These are phyloP conservation scores for Boloria euphrosyne DNA, from an alignment of 2,888 invertebrate species.

Conservation along the genomic window DNA sequence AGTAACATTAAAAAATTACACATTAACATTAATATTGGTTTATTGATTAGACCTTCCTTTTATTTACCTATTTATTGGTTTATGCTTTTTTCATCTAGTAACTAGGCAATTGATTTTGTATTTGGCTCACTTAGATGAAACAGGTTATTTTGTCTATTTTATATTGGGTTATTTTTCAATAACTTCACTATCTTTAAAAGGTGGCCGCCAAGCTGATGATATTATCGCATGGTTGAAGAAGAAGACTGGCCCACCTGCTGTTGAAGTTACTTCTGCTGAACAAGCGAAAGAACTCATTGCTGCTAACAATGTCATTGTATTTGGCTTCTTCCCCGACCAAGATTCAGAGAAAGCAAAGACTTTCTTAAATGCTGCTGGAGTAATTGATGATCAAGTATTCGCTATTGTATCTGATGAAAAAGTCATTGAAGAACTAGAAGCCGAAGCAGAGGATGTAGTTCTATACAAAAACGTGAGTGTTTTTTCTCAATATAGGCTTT, in stretches of 20 bases:
- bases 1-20: too few species aligned
- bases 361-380: slow-evolving; percentile 90
- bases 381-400: slow-evolving; percentile 94
- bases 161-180: too few species aligned
- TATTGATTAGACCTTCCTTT: too few species aligned
- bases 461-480: slow-evolving; percentile 93
- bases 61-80: too few species aligned
- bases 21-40: too few species aligned
- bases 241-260: slow-evolving; percentile 98
- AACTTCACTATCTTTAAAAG: slow-evolving; percentile 59
- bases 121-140: too few species aligned
- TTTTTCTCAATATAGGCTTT: not conserved
- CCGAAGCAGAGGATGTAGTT: slow-evolving; percentile 89
- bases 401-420: slow-evolving; percentile 91
- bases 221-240: slow-evolving; percentile 97
- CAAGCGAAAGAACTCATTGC: slow-evolving; percentile 92
- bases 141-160: too few species aligned
- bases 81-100: too few species aligned
- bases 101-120: too few species aligned
- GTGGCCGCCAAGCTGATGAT: slow-evolving; percentile 95
- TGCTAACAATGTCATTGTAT: slow-evolving; percentile 89
- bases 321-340: slow-evolving; percentile 95
- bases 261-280: slow-evolving; percentile 88
- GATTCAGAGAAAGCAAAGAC: slow-evolving; percentile 90
- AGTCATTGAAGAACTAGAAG: slow-evolving; percentile 90